phyloP scores from a whole-genome alignment of 2,113 vertebrate genomes.

The Falco punctatus region DNA sequence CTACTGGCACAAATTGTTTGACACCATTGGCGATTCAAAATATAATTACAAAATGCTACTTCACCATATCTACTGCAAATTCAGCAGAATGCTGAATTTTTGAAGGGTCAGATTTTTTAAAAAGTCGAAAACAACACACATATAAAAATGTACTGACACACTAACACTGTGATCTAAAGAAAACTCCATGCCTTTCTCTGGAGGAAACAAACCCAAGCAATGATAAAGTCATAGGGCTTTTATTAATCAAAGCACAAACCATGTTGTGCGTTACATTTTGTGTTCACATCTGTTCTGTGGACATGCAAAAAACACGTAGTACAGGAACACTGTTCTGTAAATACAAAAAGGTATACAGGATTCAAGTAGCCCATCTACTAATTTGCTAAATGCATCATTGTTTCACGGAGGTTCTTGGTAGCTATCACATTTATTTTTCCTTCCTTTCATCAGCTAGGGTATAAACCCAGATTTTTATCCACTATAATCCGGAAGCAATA shows the following conservation, averaged over 20 bases:
- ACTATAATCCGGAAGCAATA: not conserved
- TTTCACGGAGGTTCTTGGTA: not conserved
- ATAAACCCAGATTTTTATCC: not conserved
- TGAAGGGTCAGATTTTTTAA: not conserved
- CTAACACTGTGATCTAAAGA: not conserved
- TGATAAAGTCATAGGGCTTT: not conserved
- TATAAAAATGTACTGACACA: not conserved
- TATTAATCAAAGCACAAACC: not conserved
- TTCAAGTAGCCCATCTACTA: not conserved
- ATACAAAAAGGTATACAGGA: not conserved
- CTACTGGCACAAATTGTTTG: not conserved
- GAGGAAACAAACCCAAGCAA: not conserved
- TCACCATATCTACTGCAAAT: not conserved
- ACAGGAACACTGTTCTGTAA: not conserved
- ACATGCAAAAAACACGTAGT: not conserved
- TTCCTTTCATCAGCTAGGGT: not conserved
- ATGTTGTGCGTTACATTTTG: not conserved
- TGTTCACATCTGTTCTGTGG: not conserved
- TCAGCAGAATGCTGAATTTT: not conserved
- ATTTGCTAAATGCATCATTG: not conserved
- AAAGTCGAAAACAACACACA: not conserved
- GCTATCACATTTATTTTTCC: not conserved
- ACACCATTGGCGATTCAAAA: not conserved
- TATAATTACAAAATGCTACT: not conserved
- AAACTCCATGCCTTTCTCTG: not conserved